Evolutionary conservation across 1,140 invertebrate species (phyloP), one percentile per base, ranked within the genome.

Genomic region (Reticulitermes speratus): DNA sequence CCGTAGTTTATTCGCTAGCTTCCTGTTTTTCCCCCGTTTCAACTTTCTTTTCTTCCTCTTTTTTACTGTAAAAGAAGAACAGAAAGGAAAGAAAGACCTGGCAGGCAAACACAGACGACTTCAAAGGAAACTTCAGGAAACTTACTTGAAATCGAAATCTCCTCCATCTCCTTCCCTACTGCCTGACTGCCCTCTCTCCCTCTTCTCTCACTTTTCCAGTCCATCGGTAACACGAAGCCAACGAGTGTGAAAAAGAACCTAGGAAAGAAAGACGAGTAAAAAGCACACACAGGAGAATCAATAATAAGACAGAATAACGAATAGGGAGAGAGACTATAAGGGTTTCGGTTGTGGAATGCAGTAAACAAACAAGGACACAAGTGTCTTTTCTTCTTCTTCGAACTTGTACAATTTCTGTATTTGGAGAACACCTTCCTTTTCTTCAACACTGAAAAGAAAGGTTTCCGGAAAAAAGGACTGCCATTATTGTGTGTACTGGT

Each of bases 51-150:
- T 30, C 21, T n/a, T 75, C 65, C 12, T 69, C 25, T 55, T 55
- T 55, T 55, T 21, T 19, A 5, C n/a, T 25, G 65, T 75, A 75
- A 75, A 75, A 75, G n/a, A 30, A 14, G 65, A 30, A n/a, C 38
- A 38, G 38, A 21, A 21, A 16, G 52, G 52, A 55, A 75, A 30
- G 65, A 75, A 75, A 30, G 65, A 75, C 65, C 65, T 9, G 65
- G n/a, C 25, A 11, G 65, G 65, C 65, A 75, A 75, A 75, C 65
- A 30, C 25, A 30, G 65, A 30, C 65, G n/a, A 75, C 25, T 75
- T 75, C 65, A 75, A 75, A 75, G 65, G 65, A 75, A 75, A 75
- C 65, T 75, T 75, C 25, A 14, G 65, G 25, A 75, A 75, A 75
- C 65, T 75, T n/a, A 30, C 65, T 75, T 30, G 25, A 30, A 75